Conservation (phyloP, 2,888 invertebrate species). For the Hemaris fuciformis region DNA sequence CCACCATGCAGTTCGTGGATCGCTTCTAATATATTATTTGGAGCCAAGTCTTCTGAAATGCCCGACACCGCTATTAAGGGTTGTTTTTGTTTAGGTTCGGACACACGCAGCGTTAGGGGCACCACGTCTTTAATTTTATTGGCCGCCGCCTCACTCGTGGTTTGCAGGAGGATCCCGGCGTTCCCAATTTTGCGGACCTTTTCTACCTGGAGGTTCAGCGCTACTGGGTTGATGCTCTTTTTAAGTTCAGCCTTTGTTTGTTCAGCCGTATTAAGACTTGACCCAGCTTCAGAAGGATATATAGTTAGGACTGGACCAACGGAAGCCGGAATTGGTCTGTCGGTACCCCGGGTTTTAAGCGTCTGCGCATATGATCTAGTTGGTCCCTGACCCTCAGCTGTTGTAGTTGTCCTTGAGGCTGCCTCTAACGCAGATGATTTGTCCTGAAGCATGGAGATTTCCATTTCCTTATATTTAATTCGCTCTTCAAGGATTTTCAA, state of each 20-base stretch:
- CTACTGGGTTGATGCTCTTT: neutral
- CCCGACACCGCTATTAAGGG: constrained; percentile 7
- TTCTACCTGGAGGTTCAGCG: constrained; percentile 18
- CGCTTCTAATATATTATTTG: too few species aligned
- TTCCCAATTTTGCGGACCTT: constrained; percentile 5
- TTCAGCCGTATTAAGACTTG: neutral
- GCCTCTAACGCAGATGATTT: too few species aligned
- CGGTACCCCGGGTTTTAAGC: neutral
- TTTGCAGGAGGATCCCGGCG: neutral
- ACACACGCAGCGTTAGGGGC: constrained; percentile 12
- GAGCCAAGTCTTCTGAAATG: neutral
- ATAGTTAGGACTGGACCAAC: neutral
- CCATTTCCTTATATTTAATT: too few species aligned
- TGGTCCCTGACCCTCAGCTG: too few species aligned
- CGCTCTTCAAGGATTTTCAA: too few species aligned
- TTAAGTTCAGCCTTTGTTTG: constrained; percentile 6
- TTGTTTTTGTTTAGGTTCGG: neutral
- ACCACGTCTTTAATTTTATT: constrained; percentile 12
- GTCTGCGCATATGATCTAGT: too few species aligned
- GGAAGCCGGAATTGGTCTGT: neutral
- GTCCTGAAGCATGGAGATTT: too few species aligned
- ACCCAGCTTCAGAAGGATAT: neutral
- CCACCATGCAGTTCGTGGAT: neutral
- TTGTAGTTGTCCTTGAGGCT: too few species aligned
- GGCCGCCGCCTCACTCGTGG: constrained; percentile 2